Evolutionary conservation across 2,797 vertebrate species (phyloP), one percentile per base, ranked within the genome.

Genomic region (Macroramphosus scolopax): DNA sequence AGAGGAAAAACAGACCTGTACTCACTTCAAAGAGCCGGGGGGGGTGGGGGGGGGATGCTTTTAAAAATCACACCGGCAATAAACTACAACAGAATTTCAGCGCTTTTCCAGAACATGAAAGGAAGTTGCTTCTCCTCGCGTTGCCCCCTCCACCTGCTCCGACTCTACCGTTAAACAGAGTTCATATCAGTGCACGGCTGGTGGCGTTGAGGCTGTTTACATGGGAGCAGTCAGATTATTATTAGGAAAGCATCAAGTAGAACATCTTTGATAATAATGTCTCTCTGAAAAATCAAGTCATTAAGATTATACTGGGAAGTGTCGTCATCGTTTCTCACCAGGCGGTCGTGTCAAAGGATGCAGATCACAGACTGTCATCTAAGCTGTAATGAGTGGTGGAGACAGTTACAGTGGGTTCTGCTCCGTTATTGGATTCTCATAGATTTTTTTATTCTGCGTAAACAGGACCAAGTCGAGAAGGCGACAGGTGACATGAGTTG

Each of bases 31-130:
- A 89, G 87, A 81, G 71, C 50, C 45, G 48, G 45, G 43, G 20
- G 66, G 72, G 80, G 63, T 52, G 75, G 43, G 48, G 45, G 43
- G 20, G 66, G 72, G 80, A 64, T 52, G 75, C 78, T 88, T 86
- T 83, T 63, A 82, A 42, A 56, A 83, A 87, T 88, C 78, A 81
- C 80, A 82, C 78, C 34, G 34, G 81, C 80, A 82, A 80, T 88
- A 89, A 89, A 89, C 77, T 75, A 76, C 68, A 76, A 75, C 73
- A 80, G 69, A 78, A 77, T 75, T 83, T 82, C 81, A 83, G 87
- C 74, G 25, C 64, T 81, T 81, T 81, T 86, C 75, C 76, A 39
- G 40, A 40, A 87, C 84, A 86, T 89, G 84, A 89, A 89, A 89
- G 81, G 75, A 72, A 69, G 69, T 77, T 59, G 72, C 42, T 40